These are phyloP conservation scores for Campylomormyrus numenius DNA, from an alignment of 2,113 vertebrate species.

Conservation along the genomic window DNA sequence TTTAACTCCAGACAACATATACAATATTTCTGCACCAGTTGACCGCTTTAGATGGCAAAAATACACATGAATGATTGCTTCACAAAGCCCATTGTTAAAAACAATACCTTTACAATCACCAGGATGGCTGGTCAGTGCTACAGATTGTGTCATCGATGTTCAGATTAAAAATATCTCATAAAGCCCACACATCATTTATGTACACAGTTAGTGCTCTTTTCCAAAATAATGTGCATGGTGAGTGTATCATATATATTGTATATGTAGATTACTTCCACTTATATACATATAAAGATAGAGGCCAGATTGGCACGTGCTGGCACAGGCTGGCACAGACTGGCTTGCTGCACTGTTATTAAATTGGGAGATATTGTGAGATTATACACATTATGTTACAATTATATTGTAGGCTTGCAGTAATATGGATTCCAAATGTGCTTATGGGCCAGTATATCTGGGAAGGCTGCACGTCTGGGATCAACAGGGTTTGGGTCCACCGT, in stretches of 20 bases:
- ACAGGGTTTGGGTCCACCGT: background rate
- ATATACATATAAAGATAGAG: background rate
- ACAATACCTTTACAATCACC: slow-evolving; percentile 1
- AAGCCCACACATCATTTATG: background rate
- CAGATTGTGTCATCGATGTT: background rate
- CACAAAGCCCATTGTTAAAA: slow-evolving; percentile 5
- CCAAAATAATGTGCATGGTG: background rate
- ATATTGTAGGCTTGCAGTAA: background rate
- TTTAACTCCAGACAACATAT: background rate
- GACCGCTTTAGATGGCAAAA: background rate
- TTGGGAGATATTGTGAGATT: background rate
- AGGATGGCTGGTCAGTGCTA: background rate
- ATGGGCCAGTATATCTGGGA: background rate
- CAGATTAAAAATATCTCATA: background rate
- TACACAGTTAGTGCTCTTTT: background rate
- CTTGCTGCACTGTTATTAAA: background rate
- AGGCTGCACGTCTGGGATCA: background rate
- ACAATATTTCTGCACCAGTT: background rate
- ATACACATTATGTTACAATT: background rate
- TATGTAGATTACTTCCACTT: background rate
- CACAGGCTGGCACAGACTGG: background rate
- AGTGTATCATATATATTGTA: background rate
- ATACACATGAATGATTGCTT: background rate
- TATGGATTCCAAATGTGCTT: background rate
- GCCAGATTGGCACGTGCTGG: background rate